Conservation (phyloP, 2,888 invertebrate species). For the Phyllotreta cruciferae region DNA sequence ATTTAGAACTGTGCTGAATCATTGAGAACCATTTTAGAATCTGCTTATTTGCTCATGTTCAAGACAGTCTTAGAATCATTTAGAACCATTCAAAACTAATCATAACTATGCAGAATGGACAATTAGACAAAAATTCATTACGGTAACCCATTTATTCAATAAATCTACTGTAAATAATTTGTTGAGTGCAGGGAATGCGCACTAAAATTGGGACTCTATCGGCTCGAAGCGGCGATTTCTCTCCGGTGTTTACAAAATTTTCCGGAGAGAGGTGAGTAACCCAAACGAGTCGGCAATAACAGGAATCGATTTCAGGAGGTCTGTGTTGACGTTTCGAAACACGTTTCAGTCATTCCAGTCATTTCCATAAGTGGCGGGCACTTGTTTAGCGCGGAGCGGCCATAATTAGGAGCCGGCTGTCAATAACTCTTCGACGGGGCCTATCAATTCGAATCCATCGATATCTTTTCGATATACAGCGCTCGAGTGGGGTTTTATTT, state of each 20-base stretch:
- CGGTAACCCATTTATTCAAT: too few relatives aligned
- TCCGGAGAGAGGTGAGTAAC: constrained; percentile 33
- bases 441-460: constrained; percentile 32
- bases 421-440: constrained; percentile 30
- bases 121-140: too few relatives aligned
- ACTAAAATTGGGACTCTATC: too few relatives aligned
- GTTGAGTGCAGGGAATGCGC: too few relatives aligned
- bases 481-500: constrained; percentile 17
- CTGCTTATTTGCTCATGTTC: too few relatives aligned
- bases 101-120: too few relatives aligned
- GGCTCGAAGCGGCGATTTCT: too few relatives aligned
- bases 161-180: too few relatives aligned
- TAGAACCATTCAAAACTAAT: too few relatives aligned
- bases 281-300: constrained; percentile 30
- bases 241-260: constrained; percentile 31
- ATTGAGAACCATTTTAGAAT: too few relatives aligned
- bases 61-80: too few relatives aligned
- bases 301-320: constrained; percentile 34
- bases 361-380: constrained; percentile 34
- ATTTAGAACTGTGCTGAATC: too few relatives aligned
- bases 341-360: constrained; percentile 35
- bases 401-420: constrained; percentile 32
- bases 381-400: constrained; percentile 32
- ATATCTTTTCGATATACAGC: neutral
- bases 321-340: constrained; percentile 37